These are phyloP conservation scores for Sander lucioperca DNA, from an alignment of 2,113 vertebrate species.

Conservation along the genomic window DNA sequence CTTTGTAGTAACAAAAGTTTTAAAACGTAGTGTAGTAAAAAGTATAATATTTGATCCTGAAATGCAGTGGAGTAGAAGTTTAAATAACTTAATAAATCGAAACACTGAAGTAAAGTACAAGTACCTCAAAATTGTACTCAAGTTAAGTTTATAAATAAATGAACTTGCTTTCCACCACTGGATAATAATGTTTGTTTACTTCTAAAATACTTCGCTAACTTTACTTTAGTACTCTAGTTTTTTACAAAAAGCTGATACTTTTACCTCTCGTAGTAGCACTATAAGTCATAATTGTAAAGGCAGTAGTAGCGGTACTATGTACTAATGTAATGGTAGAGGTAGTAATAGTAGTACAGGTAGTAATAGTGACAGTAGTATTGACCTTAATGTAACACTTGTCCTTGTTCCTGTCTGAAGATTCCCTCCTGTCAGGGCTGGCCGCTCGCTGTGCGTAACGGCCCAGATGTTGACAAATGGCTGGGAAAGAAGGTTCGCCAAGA, in stretches of 20 bases:
- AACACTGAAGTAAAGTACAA: too few relatives aligned
- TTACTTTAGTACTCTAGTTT: too few relatives aligned
- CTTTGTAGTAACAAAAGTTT: too few relatives aligned
- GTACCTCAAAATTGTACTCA: not conserved
- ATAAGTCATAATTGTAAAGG: too few relatives aligned
- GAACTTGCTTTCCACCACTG: too few relatives aligned
- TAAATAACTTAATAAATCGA: too few relatives aligned
- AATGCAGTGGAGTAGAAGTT: too few relatives aligned
- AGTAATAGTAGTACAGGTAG: too few relatives aligned
- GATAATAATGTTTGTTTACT: too few relatives aligned
- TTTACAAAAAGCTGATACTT: not conserved
- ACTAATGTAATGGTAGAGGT: not conserved
- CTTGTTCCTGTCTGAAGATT: conserved; percentile 4
- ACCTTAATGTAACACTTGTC: not conserved
- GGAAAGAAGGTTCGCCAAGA: conserved; percentile 65
- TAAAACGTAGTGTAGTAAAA: not conserved
- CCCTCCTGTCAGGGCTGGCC: conserved; percentile 67
- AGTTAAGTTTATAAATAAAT: too few relatives aligned
- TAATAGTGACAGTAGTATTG: not conserved
- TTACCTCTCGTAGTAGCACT: not conserved
- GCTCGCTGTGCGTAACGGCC: conserved; percentile 32
- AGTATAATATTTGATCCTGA: not conserved
- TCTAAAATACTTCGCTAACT: too few relatives aligned
- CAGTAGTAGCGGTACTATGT: not conserved
- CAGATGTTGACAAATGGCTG: conserved; percentile 71